Base-by-base conservation (phyloP, 2,113 vertebrate genomes). In the Salminus brasiliensis region DNA sequence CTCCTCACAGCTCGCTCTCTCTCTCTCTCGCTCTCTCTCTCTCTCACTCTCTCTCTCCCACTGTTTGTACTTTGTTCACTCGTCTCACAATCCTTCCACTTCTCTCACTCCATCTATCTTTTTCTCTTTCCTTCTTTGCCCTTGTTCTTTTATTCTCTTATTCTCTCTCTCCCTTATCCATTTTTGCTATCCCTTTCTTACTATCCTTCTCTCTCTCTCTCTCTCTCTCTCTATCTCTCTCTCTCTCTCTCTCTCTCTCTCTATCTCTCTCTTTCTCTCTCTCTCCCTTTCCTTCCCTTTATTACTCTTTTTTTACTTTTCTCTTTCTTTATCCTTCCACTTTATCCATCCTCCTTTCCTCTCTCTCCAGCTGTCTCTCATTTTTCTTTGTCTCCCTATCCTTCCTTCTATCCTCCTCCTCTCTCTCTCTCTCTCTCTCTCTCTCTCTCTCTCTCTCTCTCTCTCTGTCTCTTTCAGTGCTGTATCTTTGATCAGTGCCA, bases 391-490 rank as follows among this genome's bases (percentile, higher is more conserved):
- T 43, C 34, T 59, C 34, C 16, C 30, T 47, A 3, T 72, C 49
- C 11, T 12, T 52, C 18, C 21, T 18, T 5, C 47, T 21, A 0
- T n/a, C 21, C 47, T 49, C 16, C 16, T 2, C 36, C 18, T 36
- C 34, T 53, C 47, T 39, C 36, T 25, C 30, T 16, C 47, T 36
- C 47, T 72, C 30, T 6, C 18, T 49, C 47, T 49, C 1, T 49
- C 47, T 49, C 47, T 49, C 29, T 62, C 59, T 62, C 59, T 62
- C 59, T 62, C 60, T 63, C 12, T 62, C 59, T 16, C 13, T 32
- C 15, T 62, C 27, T 32, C 27, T 32, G 16, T 32, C 15, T 16
- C 59, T 62, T 29, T 62, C 13, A n/a, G n/a, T 62, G 55, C 59
- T 62, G 11, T 16, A 15, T 66, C 32, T 66, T 36, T 66, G 62